phyloP scores from a whole-genome alignment of 2,888 invertebrate species.

The Diachrysia chrysitis region DNA sequence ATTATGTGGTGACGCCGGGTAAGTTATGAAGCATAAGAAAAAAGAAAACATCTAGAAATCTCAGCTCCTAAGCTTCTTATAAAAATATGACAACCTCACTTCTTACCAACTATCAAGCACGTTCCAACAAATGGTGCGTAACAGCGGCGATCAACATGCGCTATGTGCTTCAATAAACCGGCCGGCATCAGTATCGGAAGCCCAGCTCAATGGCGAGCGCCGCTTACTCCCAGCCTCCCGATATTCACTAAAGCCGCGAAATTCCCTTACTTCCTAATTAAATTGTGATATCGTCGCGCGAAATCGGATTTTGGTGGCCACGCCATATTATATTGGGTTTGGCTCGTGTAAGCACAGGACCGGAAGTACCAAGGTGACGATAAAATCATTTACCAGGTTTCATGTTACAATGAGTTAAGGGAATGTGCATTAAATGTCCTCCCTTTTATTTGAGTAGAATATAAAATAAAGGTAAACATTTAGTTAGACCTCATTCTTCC shows the following conservation, averaged over 20 bases:
- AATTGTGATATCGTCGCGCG: conserved; percentile 12
- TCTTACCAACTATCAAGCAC: background rate
- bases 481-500: background rate
- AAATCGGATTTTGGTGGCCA: conserved; percentile 8
- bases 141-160: background rate
- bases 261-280: conserved; percentile 14
- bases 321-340: conserved; percentile 1
- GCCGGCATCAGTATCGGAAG: background rate
- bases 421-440: conserved; percentile 1
- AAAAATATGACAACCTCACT: background rate
- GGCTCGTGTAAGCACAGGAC: conserved; percentile 2
- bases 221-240: background rate
- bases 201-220: background rate
- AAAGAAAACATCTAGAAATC: no score
- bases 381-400: background rate
- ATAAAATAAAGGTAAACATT: background rate
- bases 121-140: background rate
- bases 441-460: conserved; percentile 1
- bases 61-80: background rate
- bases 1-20: no score
- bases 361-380: background rate
- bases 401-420: background rate
- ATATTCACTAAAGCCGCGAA: conserved; percentile 3
- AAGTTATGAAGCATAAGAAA: no score
- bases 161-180: conserved; percentile 1